Base-by-base conservation (phyloP, 2,113 vertebrate species). In the Microcebus griseorufus region DNA sequence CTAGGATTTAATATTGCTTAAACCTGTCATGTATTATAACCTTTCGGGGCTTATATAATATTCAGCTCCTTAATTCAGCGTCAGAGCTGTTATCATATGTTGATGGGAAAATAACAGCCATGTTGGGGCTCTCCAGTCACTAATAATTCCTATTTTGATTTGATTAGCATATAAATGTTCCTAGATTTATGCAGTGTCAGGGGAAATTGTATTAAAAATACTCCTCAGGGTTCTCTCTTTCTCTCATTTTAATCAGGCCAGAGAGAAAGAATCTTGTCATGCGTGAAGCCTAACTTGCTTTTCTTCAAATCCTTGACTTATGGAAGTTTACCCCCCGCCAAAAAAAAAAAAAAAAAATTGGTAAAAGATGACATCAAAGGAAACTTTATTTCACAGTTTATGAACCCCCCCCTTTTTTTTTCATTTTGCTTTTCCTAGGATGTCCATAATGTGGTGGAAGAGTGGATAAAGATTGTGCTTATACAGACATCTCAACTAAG, bases 121-220 rank as follows among this genome's bases (percentile, higher is more conserved):
- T 98, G 97, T 98, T 99, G 98, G 97, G 95, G 96, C 98, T 98
- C 97, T 98, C 98, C 95, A 98, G 98, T 98, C 97, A 98, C 97
- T 98, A 99, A 98, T 98, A 98, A 98, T 29, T 97, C 97, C 97
- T 98, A 95, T 98, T 99, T 98, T 98, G 98, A 98, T 98, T 99
- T 98, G 98, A 98, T 99, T 98, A 98, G 97, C 98, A 99, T 98
- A 98, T 98, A 98, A 98, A 98, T 98, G 82, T 94, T 98, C 90
- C 72, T 97, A 97, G 88, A 96, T 98, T 98, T 98, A 98, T 98
- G 95, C 98, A 98, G 85, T 96, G 98, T 98, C 97, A 90, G 95
- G 98, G 97, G 92, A 97, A 98, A 98, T 98, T 96, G 60, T 95
- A 97, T 98, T 98, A 98, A 98, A 99, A 99, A 98, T 98, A 97